Percentiles rank a stretch among this genome's conserved stretches.
Evolutionary conservation across 2,888 invertebrate genomes (phyloP).

Genomic region (Polydesmus complanatus): DNA sequence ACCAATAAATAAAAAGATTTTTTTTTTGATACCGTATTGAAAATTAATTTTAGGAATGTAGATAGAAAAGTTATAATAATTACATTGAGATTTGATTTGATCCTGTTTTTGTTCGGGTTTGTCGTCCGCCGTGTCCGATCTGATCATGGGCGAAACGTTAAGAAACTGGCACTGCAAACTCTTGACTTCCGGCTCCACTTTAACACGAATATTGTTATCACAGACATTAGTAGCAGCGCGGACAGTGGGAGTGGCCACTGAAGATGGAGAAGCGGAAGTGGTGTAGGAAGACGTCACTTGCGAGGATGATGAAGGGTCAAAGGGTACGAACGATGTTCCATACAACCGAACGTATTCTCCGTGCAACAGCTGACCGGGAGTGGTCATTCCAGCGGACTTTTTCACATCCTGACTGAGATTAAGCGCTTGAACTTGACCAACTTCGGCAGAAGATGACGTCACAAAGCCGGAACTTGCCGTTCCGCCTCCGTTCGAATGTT

Average conservation of each 20-base stretch:
- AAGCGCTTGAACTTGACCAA: constrained; percentile 13
- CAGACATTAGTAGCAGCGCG: background rate
- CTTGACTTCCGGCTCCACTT: background rate
- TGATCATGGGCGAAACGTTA: background rate
- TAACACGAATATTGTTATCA: background rate
- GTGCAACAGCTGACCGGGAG: background rate
- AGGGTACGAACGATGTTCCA: background rate
- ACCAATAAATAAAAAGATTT: too few relatives aligned
- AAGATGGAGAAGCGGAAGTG: background rate
- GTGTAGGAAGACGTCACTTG: background rate
- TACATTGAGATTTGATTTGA: too few relatives aligned
- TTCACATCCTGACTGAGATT: constrained; percentile 9
- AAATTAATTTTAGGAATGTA: too few relatives aligned
- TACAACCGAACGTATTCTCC: background rate
- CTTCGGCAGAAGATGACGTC: background rate
- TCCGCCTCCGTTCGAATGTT: background rate
- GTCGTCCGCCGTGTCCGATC: too few relatives aligned
- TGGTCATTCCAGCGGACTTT: background rate
- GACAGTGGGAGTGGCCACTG: background rate
- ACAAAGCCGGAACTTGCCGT: background rate
- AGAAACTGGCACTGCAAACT: background rate
- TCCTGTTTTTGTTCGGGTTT: too few relatives aligned
- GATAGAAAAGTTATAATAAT: too few relatives aligned
- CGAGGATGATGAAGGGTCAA: background rate
- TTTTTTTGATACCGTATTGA: too few relatives aligned